These are phyloP conservation scores for Nesometra sesokonis DNA, from an alignment of 35 echinoderm and acorn worm species.

Conservation along the genomic window DNA sequence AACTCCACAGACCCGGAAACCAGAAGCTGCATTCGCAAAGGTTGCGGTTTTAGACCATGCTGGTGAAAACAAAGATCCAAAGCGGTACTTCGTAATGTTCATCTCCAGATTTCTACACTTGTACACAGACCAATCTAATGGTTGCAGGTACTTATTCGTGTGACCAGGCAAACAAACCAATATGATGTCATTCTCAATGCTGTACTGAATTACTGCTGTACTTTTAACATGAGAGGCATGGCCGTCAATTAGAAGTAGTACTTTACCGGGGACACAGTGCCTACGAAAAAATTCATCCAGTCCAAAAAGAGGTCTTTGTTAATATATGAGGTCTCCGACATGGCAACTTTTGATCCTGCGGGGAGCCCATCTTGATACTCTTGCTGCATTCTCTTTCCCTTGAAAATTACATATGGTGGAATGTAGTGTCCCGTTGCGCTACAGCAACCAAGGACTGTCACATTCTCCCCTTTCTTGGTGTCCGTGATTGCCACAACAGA, in stretches of 20 bases:
- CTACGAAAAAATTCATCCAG: constrained; percentile 30
- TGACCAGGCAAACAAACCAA: constrained; percentile 29
- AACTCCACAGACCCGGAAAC: constrained; percentile 33
- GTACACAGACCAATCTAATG: constrained; percentile 28
- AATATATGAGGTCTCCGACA: constrained; percentile 25
- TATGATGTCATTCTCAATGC: constrained; percentile 10
- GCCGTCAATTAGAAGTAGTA: constrained; percentile 27
- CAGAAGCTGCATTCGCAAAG: constrained; percentile 6
- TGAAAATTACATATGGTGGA: constrained; percentile 37
- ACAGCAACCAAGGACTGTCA: constrained; percentile 26
- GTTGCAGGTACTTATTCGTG: constrained; percentile 42
- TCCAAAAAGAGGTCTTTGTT: constrained; percentile 30
- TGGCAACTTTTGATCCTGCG: constrained; percentile 25
- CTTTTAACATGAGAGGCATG: constrained; percentile 25
- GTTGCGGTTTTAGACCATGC: constrained; percentile 42
- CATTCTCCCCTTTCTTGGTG: constrained; percentile 33
- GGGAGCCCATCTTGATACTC: constrained; percentile 26
- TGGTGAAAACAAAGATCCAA: constrained; percentile 18
- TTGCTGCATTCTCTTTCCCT: constrained; percentile 14
- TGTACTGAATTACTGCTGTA: neutral
- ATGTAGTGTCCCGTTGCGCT: constrained; percentile 25
- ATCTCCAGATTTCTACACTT: constrained; percentile 7
- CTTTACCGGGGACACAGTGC: neutral
- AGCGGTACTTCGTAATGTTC: constrained; percentile 39
- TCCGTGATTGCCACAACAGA: constrained; percentile 38